Evolutionary conservation across 2,888 invertebrate genomes (phyloP), one percentile per base, ranked within the genome.

Genomic region (Chelonus formosanus): DNA sequence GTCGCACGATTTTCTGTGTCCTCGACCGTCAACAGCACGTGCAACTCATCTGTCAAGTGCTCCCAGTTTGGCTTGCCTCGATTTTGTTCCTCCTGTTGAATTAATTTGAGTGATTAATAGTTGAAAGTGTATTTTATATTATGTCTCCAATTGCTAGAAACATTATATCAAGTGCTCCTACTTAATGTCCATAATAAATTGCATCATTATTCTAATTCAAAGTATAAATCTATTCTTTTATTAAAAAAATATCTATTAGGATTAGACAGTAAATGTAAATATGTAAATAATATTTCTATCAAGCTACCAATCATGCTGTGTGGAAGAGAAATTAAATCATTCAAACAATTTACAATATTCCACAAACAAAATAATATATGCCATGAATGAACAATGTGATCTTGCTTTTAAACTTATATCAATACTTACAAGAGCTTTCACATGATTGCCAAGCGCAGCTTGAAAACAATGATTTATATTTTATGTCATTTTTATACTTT

Each of bases 41-140:
- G 99, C 66, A 99, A 89, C 80, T 99, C 98, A 84, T 99, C 99
- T 78, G 96, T 97, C 84, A 99, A 88, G 85, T 99, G 99, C 85
- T 99, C 99, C 99, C 99, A 99, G 88, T 99, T 99, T 73, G 98
- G 97, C 87, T 99, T 99, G 75, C 99, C 99, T 84, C 98, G 91
- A 87, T 98, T 99, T 81, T 95, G 93, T 84, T 99, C 98, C 89
- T 99, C 99, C 98, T 99, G 88, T 64, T 50, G 10, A 47, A 57
- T 44, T 32, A 0, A 57, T 44, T 57, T 5, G 40, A 40, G 40
- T 10, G 32, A 43, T 40, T 40, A 40, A 6, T 6, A 40, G 6
- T 40, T 20, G 20, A 2, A 20, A 20, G 20, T 20, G 20, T 20
- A 20, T 20, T 20, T 20, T 20, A 2, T 20, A 20, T 20, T 20